A percentile compares a stretch with the other conserved stretches of the same genome.
These are phyloP conservation scores for Rhabdornis inornatus DNA, from an alignment of 2,113 vertebrate species.

Conservation along the genomic window DNA sequence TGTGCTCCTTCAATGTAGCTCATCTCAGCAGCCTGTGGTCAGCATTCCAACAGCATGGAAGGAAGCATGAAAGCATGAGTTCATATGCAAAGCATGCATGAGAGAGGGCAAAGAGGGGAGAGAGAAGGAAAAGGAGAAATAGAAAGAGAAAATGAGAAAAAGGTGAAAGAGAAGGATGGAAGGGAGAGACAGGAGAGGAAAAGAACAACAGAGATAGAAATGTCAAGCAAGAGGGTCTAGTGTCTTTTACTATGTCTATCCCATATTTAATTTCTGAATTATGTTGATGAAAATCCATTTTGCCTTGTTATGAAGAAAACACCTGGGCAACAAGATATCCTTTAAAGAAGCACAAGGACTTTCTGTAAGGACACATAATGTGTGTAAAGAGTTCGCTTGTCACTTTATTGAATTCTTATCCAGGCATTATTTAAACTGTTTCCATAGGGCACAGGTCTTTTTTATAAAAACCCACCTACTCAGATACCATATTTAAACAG, in stretches of 20 bases:
- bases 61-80: neutral
- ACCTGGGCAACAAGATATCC: neutral
- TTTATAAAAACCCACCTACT: conserved; percentile 34
- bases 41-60: neutral
- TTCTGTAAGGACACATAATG: neutral
- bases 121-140: neutral
- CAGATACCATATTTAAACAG: conserved; percentile 27
- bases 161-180: neutral
- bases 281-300: neutral
- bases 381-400: neutral
- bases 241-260: neutral
- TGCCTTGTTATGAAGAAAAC: neutral
- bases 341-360: neutral
- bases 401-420: neutral
- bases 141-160: neutral
- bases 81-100: neutral
- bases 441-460: neutral
- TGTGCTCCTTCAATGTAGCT: neutral
- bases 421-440: conserved; percentile 8
- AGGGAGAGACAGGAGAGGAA: neutral
- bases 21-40: neutral
- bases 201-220: neutral
- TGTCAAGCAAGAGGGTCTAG: neutral
- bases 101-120: neutral
- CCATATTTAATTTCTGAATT: neutral